Evolutionary conservation across 1,140 invertebrate species (phyloP), one percentile per base, ranked within the genome.

Genomic region (Whitmania pigra): DNA sequence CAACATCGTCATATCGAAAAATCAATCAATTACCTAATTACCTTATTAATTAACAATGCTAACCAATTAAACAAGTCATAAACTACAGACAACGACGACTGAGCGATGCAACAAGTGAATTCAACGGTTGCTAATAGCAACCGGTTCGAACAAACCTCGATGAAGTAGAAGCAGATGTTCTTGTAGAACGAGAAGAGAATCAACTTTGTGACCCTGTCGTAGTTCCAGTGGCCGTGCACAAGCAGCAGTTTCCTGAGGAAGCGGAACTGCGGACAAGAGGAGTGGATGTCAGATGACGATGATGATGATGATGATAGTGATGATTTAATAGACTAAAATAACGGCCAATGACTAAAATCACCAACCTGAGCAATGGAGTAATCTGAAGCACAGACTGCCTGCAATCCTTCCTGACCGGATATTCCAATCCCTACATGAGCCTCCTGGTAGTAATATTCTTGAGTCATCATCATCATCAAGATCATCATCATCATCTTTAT

Each of bases 171-270:
- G 82, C 94, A 97, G 79, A 99, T 97, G 83, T 99, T 99, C 83
- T 99, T 99, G 85, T 98, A 97, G 82, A 98, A 99, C 75, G 93
- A 97, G 84, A 99, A 99, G 25, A 99, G 86, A 78, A 99, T 98
- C 53, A 99, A 86, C 85, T 98, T 98, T 82, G 91, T 94, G 84
- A 97, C 91, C 75, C 97, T 86, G 71, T 89, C 89, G 82, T 98
- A 97, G 83, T 96, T 98, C 95, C 95, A 99, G 27, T 94, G 91
- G 67, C 97, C 97, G 81, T 99, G 97, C 49, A 99, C 95, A 77
- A 99, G 87, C 53, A 99, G 82, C 40, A 99, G 84, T 74, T 80
- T 81, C 66, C 80, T 77, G 31, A 84, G 77, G 74, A 79, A 82
- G 40, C 92, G 88, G 84, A 99, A 99, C 87, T 97, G 87, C 11